Evolutionary conservation across 2,113 vertebrate species (phyloP).

Genomic region (crab-eating macaque (Macaca fascicularis)): T2T-MFA8v1.1 NC_088375.1:182299001-182299500

Average conservation of each 20-base stretch:
- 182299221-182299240: background rate
- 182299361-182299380: too few relatives aligned
- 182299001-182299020: background rate
- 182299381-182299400: too few relatives aligned
- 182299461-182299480: too few relatives aligned
- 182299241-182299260: background rate
- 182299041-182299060: background rate
- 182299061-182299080: background rate
- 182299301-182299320: background rate
- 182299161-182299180: background rate
- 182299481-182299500: too few relatives aligned
- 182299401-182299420: too few relatives aligned
- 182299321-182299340: too few relatives aligned
- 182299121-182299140: background rate
- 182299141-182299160: background rate
- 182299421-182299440: too few relatives aligned
- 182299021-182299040: background rate
- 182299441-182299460: too few relatives aligned
- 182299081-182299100: constrained; percentile 22
- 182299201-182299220: background rate
- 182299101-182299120: background rate
- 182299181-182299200: background rate
- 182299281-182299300: constrained; percentile 21
- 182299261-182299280: background rate
- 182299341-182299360: too few relatives aligned